phyloP scores from a whole-genome alignment of 2,113 vertebrate genomes.

The Prietella phreatophila region DNA sequence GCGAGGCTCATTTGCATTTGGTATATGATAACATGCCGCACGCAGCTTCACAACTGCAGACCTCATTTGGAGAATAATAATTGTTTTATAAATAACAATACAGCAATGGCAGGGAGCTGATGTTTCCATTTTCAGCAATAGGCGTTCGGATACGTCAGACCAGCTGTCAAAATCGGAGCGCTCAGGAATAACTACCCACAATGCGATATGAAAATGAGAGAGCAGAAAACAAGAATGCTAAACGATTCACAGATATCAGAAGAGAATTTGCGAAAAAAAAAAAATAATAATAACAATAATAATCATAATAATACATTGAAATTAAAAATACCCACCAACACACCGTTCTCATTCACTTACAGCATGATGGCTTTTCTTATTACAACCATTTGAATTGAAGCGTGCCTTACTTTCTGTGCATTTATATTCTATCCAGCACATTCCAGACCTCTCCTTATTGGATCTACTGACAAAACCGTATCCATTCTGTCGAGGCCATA shows the following conservation, averaged over 20 bases:
- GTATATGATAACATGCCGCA: not conserved
- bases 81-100: not conserved
- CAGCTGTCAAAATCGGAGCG: not conserved
- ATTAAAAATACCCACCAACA: no score
- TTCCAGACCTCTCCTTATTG: not conserved
- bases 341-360: not conserved
- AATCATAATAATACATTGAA: no score
- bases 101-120: not conserved
- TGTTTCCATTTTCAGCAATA: slow-evolving; percentile 23
- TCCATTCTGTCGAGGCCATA: not conserved
- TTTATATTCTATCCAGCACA: not conserved
- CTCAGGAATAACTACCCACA: slow-evolving; percentile 22
- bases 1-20: slow-evolving; percentile 11
- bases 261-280: no score
- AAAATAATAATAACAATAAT: no score
- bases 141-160: slow-evolving; percentile 14
- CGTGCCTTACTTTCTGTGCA: not conserved
- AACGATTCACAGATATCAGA: slow-evolving; percentile 13
- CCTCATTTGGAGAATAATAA: not conserved
- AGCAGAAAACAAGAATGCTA: not conserved
- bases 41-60: not conserved
- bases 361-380: slow-evolving; percentile 17
- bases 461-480: not conserved
- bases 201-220: slow-evolving; percentile 8
- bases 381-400: not conserved